phyloP scores from a whole-genome alignment of 2,797 vertebrate genomes.

The Mallotus villosus region DNA sequence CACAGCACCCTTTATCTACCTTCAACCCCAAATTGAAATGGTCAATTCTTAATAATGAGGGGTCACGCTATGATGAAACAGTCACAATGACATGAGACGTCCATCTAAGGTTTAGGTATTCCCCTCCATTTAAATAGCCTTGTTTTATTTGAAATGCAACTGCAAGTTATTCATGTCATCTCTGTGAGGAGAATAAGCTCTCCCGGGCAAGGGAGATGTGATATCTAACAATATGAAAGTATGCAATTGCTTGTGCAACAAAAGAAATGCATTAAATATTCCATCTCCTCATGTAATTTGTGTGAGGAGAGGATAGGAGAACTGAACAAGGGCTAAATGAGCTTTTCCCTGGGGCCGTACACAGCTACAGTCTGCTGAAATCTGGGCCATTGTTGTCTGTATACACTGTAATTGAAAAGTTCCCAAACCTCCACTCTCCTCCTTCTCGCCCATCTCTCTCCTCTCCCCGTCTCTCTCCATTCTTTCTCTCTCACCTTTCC shows the following conservation, averaged over 20 bases:
- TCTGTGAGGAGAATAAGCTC: slow-evolving; percentile 37
- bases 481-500: slow-evolving; percentile 15
- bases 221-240: slow-evolving; percentile 50
- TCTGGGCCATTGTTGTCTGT: slow-evolving; percentile 75
- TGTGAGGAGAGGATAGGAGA: slow-evolving; percentile 50
- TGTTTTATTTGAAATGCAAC: slow-evolving; percentile 39
- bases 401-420: slow-evolving; percentile 77
- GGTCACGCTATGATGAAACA: slow-evolving; percentile 39
- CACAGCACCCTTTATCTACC: slow-evolving; percentile 22
- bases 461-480: slow-evolving; percentile 18
- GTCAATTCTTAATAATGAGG: slow-evolving; percentile 45
- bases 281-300: slow-evolving; percentile 60
- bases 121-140: slow-evolving; percentile 26
- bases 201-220: slow-evolving; percentile 40
- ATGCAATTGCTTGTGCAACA: slow-evolving; percentile 54
- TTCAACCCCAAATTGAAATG: slow-evolving; percentile 44
- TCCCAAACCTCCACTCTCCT: slow-evolving; percentile 51
- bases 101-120: slow-evolving; percentile 8
- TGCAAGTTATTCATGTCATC: slow-evolving; percentile 28
- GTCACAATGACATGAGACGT: slow-evolving; percentile 34
- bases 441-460: background rate
- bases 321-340: slow-evolving; percentile 65
- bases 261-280: slow-evolving; percentile 65
- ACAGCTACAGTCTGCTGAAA: slow-evolving; percentile 71
- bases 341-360: slow-evolving; percentile 68